Conservation (phyloP, 2,888 invertebrate species). For the Brachylomia viminalis region DNA sequence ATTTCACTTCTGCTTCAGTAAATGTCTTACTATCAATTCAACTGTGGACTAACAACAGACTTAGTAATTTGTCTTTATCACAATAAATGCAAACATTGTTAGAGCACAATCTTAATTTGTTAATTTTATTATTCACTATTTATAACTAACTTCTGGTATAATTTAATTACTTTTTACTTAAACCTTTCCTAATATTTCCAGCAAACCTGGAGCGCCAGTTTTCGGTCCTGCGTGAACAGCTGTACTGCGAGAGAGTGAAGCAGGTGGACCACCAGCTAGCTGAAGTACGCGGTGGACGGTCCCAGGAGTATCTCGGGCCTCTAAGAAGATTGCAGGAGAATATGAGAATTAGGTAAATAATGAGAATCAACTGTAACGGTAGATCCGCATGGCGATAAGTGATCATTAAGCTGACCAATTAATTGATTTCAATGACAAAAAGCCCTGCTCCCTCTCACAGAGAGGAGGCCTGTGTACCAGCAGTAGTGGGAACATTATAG, state of each 20-base stretch:
- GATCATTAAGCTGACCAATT: neutral
- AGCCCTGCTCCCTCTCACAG: no score
- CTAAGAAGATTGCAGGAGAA: conserved; percentile 96
- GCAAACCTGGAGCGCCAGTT: conserved; percentile 97
- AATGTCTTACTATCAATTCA: neutral
- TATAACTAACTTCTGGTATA: neutral
- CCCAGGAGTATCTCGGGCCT: conserved; percentile 97
- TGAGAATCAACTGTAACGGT: neutral
- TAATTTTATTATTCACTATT: no score
- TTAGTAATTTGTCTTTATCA: neutral
- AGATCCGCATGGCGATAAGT: neutral
- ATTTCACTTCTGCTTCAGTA: neutral
- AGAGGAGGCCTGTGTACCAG: no score
- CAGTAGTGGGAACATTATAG: no score
- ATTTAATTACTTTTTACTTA: neutral
- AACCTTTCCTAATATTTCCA: conserved; percentile 71
- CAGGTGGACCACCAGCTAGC: conserved; percentile 95
- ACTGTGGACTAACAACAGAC: neutral
- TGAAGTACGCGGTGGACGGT: conserved; percentile 96
- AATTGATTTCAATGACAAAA: neutral
- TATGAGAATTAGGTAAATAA: conserved; percentile 91
- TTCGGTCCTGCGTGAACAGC: conserved; percentile 95
- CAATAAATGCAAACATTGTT: neutral
- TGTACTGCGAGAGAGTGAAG: conserved; percentile 95
- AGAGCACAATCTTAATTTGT: neutral